A percentile compares a stretch with the other conserved stretches of the same genome.
Conservation (phyloP, 2,113 vertebrate species). For the Megaceryle maxima region DNA sequence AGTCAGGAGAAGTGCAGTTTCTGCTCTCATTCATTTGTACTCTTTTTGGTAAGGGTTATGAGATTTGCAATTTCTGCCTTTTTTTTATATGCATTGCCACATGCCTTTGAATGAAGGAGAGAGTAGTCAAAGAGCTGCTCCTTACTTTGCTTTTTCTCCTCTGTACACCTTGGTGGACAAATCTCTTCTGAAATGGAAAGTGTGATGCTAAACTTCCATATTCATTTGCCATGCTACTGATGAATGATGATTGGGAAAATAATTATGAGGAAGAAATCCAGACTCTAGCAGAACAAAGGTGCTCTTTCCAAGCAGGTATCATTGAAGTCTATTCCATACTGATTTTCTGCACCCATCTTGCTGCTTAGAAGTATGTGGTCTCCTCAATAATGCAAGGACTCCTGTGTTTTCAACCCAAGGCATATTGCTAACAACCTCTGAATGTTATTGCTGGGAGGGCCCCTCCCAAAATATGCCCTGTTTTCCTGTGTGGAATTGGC, state of each 20-base stretch:
- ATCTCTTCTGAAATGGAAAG: neutral
- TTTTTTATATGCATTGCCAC: neutral
- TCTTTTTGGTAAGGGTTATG: neutral
- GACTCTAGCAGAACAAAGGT: neutral
- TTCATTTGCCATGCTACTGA: neutral
- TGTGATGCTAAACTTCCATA: neutral
- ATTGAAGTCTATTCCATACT: neutral
- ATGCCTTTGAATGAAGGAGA: neutral
- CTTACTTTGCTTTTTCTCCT: neutral
- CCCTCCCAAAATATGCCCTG: neutral
- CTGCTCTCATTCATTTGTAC: neutral
- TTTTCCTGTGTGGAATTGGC: neutral
- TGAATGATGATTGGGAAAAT: neutral
- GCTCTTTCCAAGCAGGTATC: neutral
- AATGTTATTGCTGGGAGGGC: neutral
- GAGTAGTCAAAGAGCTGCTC: neutral
- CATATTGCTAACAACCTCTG: neutral
- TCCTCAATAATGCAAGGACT: conserved; percentile 8
- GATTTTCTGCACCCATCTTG: neutral
- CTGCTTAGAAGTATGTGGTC: neutral
- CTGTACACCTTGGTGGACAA: neutral
- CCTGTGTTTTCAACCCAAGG: neutral
- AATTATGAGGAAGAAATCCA: neutral
- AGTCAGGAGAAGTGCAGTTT: neutral
- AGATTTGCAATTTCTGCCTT: neutral